phyloP scores from a whole-genome alignment of 2,888 invertebrate species.

The Criorhina ranunculi region DNA sequence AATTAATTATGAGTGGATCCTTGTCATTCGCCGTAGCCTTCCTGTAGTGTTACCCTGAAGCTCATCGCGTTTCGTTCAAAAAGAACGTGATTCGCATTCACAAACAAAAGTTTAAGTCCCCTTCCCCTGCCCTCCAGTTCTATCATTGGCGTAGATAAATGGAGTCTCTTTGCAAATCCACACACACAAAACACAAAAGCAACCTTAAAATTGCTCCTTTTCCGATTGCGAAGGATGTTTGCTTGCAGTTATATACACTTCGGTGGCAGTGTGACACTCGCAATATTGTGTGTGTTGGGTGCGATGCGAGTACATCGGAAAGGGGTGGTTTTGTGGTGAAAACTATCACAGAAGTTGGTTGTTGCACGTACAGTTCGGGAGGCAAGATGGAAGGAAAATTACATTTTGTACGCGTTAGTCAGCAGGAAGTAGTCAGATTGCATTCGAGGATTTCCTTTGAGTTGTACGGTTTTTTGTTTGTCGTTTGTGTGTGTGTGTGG shows the following conservation, averaged over 20 bases:
- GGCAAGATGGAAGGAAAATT: constrained; percentile 66
- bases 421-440: constrained; percentile 31
- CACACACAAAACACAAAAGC: constrained; percentile 37
- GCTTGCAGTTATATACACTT: constrained; percentile 19
- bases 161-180: constrained; percentile 32
- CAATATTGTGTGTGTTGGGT: constrained; percentile 37
- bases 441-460: constrained; percentile 26
- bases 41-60: background rate
- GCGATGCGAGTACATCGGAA: constrained; percentile 29
- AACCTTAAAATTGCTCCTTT: constrained; percentile 70
- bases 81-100: constrained; percentile 71
- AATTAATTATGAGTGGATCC: constrained; percentile 77
- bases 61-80: constrained; percentile 61
- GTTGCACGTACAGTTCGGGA: constrained; percentile 64
- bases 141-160: constrained; percentile 42
- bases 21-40: constrained; percentile 50
- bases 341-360: constrained; percentile 28
- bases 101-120: constrained; percentile 47
- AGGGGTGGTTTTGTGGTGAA: constrained; percentile 46
- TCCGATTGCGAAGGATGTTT: constrained; percentile 61
- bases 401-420: constrained; percentile 68
- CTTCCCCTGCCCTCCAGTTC: background rate
- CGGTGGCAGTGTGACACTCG: constrained; percentile 18
- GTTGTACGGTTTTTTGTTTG: constrained; percentile 7
- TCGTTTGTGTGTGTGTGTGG: constrained; percentile 12